phyloP scores from a whole-genome alignment of 2,888 invertebrate genomes.

The Bursaphelenchus okinawaensis region DNA sequence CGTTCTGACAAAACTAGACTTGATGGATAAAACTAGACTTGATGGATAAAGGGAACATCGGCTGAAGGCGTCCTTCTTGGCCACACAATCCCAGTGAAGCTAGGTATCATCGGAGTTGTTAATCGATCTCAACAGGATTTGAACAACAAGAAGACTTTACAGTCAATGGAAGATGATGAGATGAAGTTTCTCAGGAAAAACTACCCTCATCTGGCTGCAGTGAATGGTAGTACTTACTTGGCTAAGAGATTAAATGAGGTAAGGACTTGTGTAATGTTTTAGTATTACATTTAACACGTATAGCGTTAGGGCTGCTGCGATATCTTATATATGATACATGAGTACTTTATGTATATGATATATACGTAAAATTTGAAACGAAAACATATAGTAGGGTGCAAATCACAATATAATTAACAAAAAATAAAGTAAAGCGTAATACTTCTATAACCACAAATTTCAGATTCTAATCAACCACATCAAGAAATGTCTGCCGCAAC shows the following conservation, averaged over 20 bases:
- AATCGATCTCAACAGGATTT: constrained; percentile 78
- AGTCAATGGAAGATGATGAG: constrained; percentile 84
- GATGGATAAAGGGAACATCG: constrained; percentile 44
- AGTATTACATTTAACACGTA: too few species aligned
- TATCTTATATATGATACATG: too few species aligned
- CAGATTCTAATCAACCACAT: constrained; percentile 92
- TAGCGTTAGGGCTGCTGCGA: too few species aligned
- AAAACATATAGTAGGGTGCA: neutral
- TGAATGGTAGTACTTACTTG: constrained; percentile 89
- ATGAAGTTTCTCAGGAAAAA: constrained; percentile 84
- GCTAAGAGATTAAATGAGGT: constrained; percentile 87
- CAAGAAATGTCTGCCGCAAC: constrained; percentile 88
- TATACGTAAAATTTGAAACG: neutral
- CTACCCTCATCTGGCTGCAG: constrained; percentile 87
- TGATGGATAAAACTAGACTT: constrained; percentile 43
- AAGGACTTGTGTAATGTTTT: constrained; percentile 9
- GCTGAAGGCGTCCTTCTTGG: constrained; percentile 69
- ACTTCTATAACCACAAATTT: too few species aligned
- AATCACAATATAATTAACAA: neutral
- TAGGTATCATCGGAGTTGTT: constrained; percentile 95
- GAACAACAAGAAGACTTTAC: neutral
- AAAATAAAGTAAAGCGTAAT: constrained; percentile 5
- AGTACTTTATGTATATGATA: too few species aligned
- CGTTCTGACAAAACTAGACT: constrained; percentile 47
- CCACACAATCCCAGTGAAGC: constrained; percentile 89